Conservation (phyloP, 2,888 invertebrate species). For the Drosophila buzzatii region DNA sequence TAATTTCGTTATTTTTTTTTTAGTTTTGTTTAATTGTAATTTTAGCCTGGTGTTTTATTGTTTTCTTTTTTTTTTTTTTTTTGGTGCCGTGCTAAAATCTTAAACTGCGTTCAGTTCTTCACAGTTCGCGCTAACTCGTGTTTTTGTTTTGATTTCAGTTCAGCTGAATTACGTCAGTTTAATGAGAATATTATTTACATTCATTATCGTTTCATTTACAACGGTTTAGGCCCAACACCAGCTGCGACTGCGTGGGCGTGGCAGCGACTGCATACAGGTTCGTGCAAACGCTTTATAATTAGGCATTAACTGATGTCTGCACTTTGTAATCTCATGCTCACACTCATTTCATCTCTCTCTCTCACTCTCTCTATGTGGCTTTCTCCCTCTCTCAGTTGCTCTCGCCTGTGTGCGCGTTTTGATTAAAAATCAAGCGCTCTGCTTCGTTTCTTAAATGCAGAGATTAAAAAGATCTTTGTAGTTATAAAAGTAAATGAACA, state of each 20-base stretch:
- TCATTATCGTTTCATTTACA: conserved; percentile 32
- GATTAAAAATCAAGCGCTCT: background rate
- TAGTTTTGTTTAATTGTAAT: background rate
- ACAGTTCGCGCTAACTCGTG: conserved; percentile 40
- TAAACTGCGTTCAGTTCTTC: conserved; percentile 26
- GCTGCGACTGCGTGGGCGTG: conserved; percentile 18
- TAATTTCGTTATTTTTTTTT: background rate
- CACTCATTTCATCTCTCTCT: background rate
- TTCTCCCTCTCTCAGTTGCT: background rate
- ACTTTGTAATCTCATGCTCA: background rate
- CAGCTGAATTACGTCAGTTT: conserved; percentile 21
- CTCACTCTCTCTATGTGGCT: background rate
- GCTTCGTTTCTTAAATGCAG: conserved; percentile 1
- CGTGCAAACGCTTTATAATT: conserved; percentile 35
- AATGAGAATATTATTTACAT: conserved; percentile 19
- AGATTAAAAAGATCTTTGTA: background rate
- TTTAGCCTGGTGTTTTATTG: conserved; percentile 6
- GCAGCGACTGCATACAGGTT: conserved; percentile 39
- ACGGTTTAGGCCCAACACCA: conserved; percentile 7
- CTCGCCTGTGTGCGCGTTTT: background rate
- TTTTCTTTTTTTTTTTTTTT: conserved; percentile 2
- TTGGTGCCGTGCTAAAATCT: conserved; percentile 48
- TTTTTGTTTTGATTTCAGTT: conserved; percentile 6
- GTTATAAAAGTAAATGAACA: background rate
- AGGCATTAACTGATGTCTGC: background rate